Conservation (phyloP, 2,113 vertebrate species). For the Dipodomys merriami region DNA sequence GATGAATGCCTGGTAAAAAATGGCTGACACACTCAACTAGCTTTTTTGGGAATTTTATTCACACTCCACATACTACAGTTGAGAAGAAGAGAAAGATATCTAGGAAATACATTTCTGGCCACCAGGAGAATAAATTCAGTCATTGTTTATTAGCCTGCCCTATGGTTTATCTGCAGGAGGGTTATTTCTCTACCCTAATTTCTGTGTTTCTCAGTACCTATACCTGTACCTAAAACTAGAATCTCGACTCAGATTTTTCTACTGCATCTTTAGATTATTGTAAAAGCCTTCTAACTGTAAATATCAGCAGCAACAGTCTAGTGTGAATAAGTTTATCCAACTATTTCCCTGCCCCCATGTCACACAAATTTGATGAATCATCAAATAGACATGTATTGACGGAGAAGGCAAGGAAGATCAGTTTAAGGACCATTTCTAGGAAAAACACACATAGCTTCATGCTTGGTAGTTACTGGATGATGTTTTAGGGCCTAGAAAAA, state of each 20-base stretch:
- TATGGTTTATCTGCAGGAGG: background rate
- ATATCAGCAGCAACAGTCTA: background rate
- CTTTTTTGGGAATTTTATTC: constrained; percentile 2
- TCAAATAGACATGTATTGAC: background rate
- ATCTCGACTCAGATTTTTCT: background rate
- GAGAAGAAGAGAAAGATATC: background rate
- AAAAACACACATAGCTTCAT: background rate
- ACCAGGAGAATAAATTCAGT: background rate
- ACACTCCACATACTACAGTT: background rate
- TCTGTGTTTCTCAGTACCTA: background rate
- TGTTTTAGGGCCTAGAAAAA: background rate
- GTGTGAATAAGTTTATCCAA: background rate
- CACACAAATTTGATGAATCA: background rate
- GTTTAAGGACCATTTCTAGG: background rate
- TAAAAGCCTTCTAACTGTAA: background rate
- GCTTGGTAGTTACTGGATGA: background rate
- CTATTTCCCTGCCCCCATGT: background rate
- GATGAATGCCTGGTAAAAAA: background rate
- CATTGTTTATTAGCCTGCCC: background rate
- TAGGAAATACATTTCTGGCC: background rate
- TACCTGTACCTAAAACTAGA: background rate
- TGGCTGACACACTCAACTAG: background rate
- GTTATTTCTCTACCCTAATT: background rate
- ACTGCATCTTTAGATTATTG: background rate
- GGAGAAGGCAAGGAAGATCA: background rate